Conservation (phyloP, 1,140 invertebrate genomes). For the Bicyclus anynana region DNA sequence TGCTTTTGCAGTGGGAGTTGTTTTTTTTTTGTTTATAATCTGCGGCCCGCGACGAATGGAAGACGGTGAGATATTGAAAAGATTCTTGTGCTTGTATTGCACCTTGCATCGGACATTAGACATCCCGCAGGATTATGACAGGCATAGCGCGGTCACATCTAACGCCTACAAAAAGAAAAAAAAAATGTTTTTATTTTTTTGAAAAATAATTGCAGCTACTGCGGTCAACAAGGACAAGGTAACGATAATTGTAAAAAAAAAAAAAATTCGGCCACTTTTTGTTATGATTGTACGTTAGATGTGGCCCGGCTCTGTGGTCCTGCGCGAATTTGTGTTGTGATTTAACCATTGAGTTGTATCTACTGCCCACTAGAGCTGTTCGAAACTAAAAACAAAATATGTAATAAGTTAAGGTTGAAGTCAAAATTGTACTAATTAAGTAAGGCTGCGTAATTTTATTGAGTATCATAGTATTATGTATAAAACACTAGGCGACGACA, state of each 20-base stretch:
- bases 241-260: neutral
- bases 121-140: constrained; percentile 50
- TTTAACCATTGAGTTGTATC: too few relatives aligned
- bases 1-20: constrained; percentile 33
- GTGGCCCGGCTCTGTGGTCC: constrained; percentile 16
- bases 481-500: too few relatives aligned
- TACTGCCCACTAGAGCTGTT: too few relatives aligned
- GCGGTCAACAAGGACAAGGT: neutral
- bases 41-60: constrained; percentile 19
- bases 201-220: too few relatives aligned
- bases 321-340: neutral
- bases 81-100: constrained; percentile 20
- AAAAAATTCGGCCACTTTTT: neutral
- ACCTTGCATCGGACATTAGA: constrained; percentile 47
- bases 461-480: too few relatives aligned
- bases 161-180: too few relatives aligned
- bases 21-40: constrained; percentile 15
- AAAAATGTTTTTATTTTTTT: too few relatives aligned
- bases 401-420: too few relatives aligned
- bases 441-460: too few relatives aligned
- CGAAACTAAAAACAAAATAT: too few relatives aligned
- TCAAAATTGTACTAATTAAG: too few relatives aligned
- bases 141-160: constrained; percentile 35
- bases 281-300: constrained; percentile 15
- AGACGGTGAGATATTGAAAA: constrained; percentile 26